Evolutionary conservation across 2,113 vertebrate genomes (phyloP), one percentile per base, ranked within the genome.

Genomic region (Aspiorhynchus laticeps): DNA sequence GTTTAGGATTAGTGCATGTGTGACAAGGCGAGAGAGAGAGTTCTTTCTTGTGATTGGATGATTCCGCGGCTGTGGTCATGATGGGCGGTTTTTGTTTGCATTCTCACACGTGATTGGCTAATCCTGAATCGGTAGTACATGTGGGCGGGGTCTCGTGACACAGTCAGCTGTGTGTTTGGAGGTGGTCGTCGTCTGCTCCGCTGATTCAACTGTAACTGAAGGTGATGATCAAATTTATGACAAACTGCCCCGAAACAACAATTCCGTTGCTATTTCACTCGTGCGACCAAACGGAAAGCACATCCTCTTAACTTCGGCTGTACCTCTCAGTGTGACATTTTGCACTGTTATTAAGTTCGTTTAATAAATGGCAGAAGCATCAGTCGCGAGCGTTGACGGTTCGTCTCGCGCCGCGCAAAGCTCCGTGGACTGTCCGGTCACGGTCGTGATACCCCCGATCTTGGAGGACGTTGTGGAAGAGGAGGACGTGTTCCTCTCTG

Each of bases 401-500:
- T 79, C 67, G 46, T 46, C 61, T 46, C 80, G 67, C 61, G 69
- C 46, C 9, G 73, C 71, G 9, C 71, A 69, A 61, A 81, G 86
- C 78, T 86, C 86, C 8, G 75, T 69, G 21, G 80, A 88, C 80
- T 82, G 84, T 33, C 38, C 56, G n/a, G 46, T 51, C 9, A 36
- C 48, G 46, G 71, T 53, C 26, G 36, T 80, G 80, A 85, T 81
- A 56, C 48, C 90, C 28, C 81, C 80, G 59, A 87, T 80, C 11
- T 76, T 91, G 17, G 83, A 88, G 59, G 89, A 88, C 43, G 80
- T 90, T 26, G 84, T 87, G 24, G 89, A 92, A 36, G 88, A 91
- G 17, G 91, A 90, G 71, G 91, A 92, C 79, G 91, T 90, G 53
- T 92, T 90, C 59, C 41, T 89, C 63, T 15, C 61, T 19, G 85